phyloP scores from a whole-genome alignment of 2,797 vertebrate genomes.

The Rhinogobio ventralis region DNA sequence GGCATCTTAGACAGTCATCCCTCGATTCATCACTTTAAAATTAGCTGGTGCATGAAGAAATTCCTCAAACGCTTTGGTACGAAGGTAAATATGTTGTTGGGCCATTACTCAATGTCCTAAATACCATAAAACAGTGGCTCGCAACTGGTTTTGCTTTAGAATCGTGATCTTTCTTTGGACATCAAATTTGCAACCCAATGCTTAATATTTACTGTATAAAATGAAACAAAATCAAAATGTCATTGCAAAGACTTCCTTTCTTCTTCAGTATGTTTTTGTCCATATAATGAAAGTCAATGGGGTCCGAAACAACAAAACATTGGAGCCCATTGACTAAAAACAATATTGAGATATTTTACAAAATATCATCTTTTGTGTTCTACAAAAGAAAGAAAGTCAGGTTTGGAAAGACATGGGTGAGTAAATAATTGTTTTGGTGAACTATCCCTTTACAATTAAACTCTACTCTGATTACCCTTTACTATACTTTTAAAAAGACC shows the following conservation, averaged over 20 bases:
- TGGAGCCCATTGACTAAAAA: not conserved
- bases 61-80: not conserved
- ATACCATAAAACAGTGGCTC: not conserved
- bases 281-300: not conserved
- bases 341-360: not conserved
- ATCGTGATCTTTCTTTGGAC: not conserved
- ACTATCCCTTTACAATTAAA: no score
- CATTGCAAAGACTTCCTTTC: no score
- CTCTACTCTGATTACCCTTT: no score
- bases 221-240: not conserved
- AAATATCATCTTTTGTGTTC: not conserved
- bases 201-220: not conserved
- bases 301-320: not conserved
- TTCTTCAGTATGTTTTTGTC: not conserved
- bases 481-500: no score
- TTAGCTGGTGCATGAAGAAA: constrained; percentile 38
- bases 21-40: constrained; percentile 49
- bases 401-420: not conserved
- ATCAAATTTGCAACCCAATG: not conserved
- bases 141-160: not conserved
- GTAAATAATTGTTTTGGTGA: no score
- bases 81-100: constrained; percentile 9
- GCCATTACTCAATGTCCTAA: not conserved
- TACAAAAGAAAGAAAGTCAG: not conserved
- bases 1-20: constrained; percentile 17